phyloP scores from a whole-genome alignment of 2,113 vertebrate genomes.

The Spheniscus mendiculus region DNA sequence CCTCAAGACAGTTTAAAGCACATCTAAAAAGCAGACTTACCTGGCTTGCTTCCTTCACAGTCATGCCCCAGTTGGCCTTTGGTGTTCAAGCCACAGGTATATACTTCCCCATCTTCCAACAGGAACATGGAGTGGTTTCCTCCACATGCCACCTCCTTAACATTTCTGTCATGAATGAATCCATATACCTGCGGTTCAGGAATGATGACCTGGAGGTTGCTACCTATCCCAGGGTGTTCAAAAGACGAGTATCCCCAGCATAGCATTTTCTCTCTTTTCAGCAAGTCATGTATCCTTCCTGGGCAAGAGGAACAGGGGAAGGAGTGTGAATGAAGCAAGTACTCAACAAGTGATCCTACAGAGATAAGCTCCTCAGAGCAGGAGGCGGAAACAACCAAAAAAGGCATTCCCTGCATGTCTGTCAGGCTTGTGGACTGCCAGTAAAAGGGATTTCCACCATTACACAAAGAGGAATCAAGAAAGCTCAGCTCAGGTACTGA shows the following conservation, averaged over 20 bases:
- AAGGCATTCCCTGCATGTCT: background rate
- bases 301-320: background rate
- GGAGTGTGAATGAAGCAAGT: background rate
- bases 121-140: conserved; percentile 90
- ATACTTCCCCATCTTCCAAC: conserved; percentile 90
- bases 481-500: background rate
- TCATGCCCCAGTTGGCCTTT: conserved; percentile 93
- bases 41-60: conserved; percentile 83
- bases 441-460: background rate
- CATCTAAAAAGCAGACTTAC: conserved; percentile 64
- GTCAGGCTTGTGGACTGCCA: background rate
- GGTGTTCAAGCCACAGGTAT: conserved; percentile 91
- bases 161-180: conserved; percentile 80
- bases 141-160: conserved; percentile 90
- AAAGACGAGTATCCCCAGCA: conserved; percentile 93
- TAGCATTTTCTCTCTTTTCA: conserved; percentile 85
- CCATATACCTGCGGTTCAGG: conserved; percentile 83
- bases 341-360: background rate
- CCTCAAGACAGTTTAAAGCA: background rate
- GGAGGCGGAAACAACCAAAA: background rate
- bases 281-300: conserved; percentile 72
- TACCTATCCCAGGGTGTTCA: conserved; percentile 87
- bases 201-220: conserved; percentile 75
- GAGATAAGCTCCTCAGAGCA: background rate
- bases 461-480: background rate